These are phyloP conservation scores for Luidia sarsii DNA, from an alignment of 53 echinoderm and acorn worm genomes.

Conservation along the genomic window DNA sequence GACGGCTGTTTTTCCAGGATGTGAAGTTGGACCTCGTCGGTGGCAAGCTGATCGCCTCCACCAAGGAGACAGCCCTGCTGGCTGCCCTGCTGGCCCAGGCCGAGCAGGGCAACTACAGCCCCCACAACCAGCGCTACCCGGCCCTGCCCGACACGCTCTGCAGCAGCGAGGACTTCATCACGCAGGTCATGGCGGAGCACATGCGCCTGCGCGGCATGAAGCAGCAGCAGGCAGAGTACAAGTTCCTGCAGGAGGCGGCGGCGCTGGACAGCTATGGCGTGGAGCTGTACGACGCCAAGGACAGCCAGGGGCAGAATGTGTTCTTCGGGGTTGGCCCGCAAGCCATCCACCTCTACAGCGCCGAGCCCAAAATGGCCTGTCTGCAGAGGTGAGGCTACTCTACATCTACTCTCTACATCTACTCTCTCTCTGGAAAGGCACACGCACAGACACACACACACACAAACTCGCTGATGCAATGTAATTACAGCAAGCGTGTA, in stretches of 20 bases:
- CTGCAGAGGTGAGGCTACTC: conserved; percentile 82
- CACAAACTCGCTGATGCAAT: too few species aligned
- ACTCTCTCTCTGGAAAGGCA: too few species aligned
- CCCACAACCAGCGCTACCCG: conserved; percentile 40
- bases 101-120: conserved; percentile 84
- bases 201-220: conserved; percentile 87
- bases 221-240: conserved; percentile 60
- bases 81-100: conserved; percentile 84
- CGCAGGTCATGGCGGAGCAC: conserved; percentile 75
- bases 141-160: conserved; percentile 52
- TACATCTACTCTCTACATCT: too few species aligned
- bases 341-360: conserved; percentile 63
- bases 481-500: too few species aligned
- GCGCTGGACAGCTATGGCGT: conserved; percentile 82
- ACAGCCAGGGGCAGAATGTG: conserved; percentile 37
- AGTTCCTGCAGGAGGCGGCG: conserved; percentile 73
- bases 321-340: conserved; percentile 82
- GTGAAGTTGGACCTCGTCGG: conserved; percentile 70
- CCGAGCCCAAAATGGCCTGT: conserved; percentile 45
- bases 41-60: conserved; percentile 65
- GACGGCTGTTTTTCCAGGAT: conserved; percentile 93
- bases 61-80: conserved; percentile 72
- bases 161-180: conserved; percentile 67
- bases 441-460: too few species aligned
- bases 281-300: conserved; percentile 72